These are phyloP conservation scores for Metellina segmentata DNA, from an alignment of 2,888 invertebrate species.

Conservation along the genomic window DNA sequence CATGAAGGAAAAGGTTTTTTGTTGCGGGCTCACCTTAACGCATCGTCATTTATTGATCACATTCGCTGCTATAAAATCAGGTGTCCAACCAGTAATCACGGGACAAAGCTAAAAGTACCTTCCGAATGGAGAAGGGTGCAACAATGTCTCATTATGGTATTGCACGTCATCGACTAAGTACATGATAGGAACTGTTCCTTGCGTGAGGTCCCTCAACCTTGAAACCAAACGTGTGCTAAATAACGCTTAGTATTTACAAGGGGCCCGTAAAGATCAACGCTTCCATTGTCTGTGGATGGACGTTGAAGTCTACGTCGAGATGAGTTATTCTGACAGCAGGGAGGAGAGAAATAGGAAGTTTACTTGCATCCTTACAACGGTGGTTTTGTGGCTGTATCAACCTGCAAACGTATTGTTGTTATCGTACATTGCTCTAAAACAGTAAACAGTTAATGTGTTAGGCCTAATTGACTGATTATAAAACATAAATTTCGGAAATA, in stretches of 20 bases:
- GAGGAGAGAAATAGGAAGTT: not conserved
- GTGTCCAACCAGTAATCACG: too few relatives aligned
- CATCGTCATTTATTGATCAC: too few relatives aligned
- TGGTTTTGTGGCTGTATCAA: not conserved
- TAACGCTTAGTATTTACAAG: conserved; percentile 22
- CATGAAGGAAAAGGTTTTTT: too few relatives aligned
- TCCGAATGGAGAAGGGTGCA: not conserved
- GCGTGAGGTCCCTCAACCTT: conserved; percentile 67
- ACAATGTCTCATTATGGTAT: not conserved
- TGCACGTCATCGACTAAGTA: conserved; percentile 9
- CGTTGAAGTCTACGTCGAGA: conserved; percentile 24
- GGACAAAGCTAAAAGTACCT: not conserved
- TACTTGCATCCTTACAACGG: not conserved
- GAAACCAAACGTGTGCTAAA: conserved; percentile 40
- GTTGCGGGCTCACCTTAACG: too few relatives aligned
- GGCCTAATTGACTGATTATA: too few relatives aligned
- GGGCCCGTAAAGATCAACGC: conserved; percentile 10
- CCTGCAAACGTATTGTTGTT: too few relatives aligned
- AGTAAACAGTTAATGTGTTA: too few relatives aligned
- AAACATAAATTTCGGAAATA: too few relatives aligned
- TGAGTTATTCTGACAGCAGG: conserved; percentile 1
- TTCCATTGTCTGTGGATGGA: conserved; percentile 52
- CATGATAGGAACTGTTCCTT: not conserved
- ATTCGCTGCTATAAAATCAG: too few relatives aligned
- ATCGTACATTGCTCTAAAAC: too few relatives aligned